Conservation (phyloP, 1,140 invertebrate species). For the Hylaeus anthracinus region DNA sequence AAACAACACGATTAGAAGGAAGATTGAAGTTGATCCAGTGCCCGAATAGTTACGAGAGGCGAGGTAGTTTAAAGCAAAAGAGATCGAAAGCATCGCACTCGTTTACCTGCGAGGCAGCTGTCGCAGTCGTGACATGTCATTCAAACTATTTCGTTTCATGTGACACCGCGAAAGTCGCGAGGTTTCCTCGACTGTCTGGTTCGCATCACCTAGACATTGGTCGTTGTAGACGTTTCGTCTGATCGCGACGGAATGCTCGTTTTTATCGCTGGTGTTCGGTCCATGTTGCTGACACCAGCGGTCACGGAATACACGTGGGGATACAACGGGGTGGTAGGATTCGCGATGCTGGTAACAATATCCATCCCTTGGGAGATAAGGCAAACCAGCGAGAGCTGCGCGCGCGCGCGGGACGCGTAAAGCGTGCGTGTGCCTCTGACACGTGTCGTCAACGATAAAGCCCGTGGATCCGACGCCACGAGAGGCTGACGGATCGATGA, state of each 20-base stretch:
- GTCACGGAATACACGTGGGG: slow-evolving; percentile 50
- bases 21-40: too few species aligned
- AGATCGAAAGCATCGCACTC: too few species aligned
- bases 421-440: slow-evolving; percentile 37
- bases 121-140: too few species aligned
- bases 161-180: too few species aligned
- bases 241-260: slow-evolving; percentile 8
- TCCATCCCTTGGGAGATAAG: slow-evolving; percentile 44
- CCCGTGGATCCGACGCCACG: slow-evolving; percentile 3
- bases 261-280: slow-evolving; percentile 44
- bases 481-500: neutral
- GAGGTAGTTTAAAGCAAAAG: too few species aligned
- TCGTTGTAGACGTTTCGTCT: slow-evolving; percentile 17
- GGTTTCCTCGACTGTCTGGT: too few species aligned
- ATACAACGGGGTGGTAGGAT: slow-evolving; percentile 47
- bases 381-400: neutral
- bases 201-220: too few species aligned
- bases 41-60: too few species aligned
- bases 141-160: too few species aligned
- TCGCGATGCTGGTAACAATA: slow-evolving; percentile 61
- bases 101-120: too few species aligned
- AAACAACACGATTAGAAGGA: too few species aligned
- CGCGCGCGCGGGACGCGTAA: too few species aligned
- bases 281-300: slow-evolving; percentile 52
- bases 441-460: slow-evolving; percentile 44